These are phyloP conservation scores for Poeciliopsis turneri DNA, from an alignment of 2,797 vertebrate genomes.

Conservation along the genomic window DNA sequence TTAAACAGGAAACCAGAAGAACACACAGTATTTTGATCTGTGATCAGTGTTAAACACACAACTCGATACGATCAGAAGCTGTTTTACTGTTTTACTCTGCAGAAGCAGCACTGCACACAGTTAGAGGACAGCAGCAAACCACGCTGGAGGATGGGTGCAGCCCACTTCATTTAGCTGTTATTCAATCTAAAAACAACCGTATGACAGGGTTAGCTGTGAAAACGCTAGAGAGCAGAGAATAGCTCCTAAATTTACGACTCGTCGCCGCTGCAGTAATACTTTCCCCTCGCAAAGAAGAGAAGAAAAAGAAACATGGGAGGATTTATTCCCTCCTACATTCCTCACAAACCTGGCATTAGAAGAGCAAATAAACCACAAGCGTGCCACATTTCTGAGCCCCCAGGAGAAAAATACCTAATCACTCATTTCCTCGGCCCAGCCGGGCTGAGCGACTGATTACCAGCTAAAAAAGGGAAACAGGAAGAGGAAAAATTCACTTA, in stretches of 20 bases:
- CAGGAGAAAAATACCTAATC: slow-evolving; percentile 61
- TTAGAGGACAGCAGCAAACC: slow-evolving; percentile 42
- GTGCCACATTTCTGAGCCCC: slow-evolving; percentile 59
- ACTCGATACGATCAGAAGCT: slow-evolving; percentile 3
- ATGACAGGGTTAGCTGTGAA: not conserved
- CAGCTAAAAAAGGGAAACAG: slow-evolving; percentile 54
- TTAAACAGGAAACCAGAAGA: slow-evolving; percentile 26
- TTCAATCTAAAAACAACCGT: not conserved
- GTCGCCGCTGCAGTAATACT: slow-evolving; percentile 25
- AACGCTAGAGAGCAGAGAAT: not conserved
- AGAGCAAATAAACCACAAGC: slow-evolving; percentile 65
- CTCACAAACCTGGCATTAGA: slow-evolving; percentile 66
- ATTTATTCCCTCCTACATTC: slow-evolving; percentile 44
- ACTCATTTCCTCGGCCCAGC: slow-evolving; percentile 69
- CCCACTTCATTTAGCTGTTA: slow-evolving; percentile 7
- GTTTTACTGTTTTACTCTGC: slow-evolving; percentile 1
- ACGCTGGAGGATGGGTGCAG: slow-evolving; percentile 50
- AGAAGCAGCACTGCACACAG: slow-evolving; percentile 19
- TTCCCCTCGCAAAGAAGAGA: slow-evolving; percentile 46
- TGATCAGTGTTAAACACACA: slow-evolving; percentile 5
- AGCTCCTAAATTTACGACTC: slow-evolving; percentile 29
- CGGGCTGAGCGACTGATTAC: slow-evolving; percentile 44
- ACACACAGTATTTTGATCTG: slow-evolving; percentile 5
- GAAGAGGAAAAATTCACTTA: slow-evolving; percentile 52
- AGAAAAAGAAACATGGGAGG: not conserved